Base-by-base conservation (phyloP, 2,888 invertebrate genomes). In the Polia nebulosa region DNA sequence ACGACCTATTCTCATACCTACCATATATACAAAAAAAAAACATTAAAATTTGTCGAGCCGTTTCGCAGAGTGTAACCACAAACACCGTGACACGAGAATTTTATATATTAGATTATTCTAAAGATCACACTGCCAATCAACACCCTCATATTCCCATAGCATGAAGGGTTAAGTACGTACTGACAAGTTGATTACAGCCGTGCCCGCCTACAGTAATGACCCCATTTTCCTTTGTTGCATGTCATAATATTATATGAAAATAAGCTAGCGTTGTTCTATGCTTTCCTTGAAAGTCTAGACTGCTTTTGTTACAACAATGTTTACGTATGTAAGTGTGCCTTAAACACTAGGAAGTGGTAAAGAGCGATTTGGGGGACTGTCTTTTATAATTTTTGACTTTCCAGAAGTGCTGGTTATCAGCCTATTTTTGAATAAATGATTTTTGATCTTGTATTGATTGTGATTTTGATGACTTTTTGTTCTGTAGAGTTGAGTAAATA, bases 151-250 rank as follows among this genome's bases (percentile, higher is more conserved):
- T 51, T 39, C 32, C 29, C n/a, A 5, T 25, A 47, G 34, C 44
- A 36, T 59, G 56, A 36, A 47, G 44, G 32, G 49, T 55, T 72
- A 76, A 79, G 62, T 36, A 68, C 57, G 62, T 72, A 76, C 55
- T 79, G 80, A 80, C 70, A 76, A 63, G 82, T 68, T 81, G 72
- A 80, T 81, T 72, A 67, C 64, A 27, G 32, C 53, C 51, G 11
- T 58, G 65, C 59, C 69, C 61, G 45, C 63, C 66, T 20, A 36
- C 49, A 25, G 36, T 73, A 76, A 78, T 70, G 60, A 73, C 76
- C 68, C 52, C n/a, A 66, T 73, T 82, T 72, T 51, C 41, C 57
- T 63, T 63, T 55, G 65, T 78, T 70, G 69, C 70, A 70, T 63
- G 62, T 63, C 67, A 76, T 73, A 58, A 67, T 78, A 63, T 68